Percentiles rank a stretch among this genome's conserved stretches.
Evolutionary conservation across 2,113 vertebrate genomes (phyloP).

Genomic region (Machaerirhynchus nigripectus): DNA sequence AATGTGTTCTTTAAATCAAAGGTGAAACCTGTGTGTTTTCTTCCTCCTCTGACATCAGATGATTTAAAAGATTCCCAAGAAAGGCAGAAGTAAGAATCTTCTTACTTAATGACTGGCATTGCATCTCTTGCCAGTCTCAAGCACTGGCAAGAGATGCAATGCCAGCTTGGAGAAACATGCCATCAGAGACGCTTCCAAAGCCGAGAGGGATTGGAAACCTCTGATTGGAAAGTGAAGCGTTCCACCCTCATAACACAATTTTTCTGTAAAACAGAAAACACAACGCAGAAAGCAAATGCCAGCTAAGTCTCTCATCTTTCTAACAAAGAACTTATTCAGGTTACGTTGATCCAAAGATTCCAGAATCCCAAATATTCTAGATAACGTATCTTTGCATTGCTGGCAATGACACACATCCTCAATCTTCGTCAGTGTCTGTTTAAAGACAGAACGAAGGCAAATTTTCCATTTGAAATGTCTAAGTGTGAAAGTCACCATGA

Average conservation of each 20-base stretch:
- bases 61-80: background rate
- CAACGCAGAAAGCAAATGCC: background rate
- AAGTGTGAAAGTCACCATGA: background rate
- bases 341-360: background rate
- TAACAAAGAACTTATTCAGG: background rate
- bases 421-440: background rate
- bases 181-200: background rate
- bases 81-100: background rate
- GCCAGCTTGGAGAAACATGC: background rate
- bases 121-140: too few species aligned
- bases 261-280: background rate
- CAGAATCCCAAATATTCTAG: background rate
- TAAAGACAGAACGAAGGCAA: accelerated
- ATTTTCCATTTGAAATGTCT: background rate
- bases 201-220: background rate
- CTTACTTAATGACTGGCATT: too few species aligned
- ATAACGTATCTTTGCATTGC: background rate
- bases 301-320: background rate
- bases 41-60: background rate
- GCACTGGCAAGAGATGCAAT: background rate
- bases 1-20: background rate
- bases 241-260: background rate
- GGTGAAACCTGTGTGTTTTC: background rate
- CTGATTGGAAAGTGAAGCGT: background rate
- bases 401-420: background rate